Base-by-base conservation (phyloP, 1,140 invertebrate species). In the Helicoverpa zea region DNA sequence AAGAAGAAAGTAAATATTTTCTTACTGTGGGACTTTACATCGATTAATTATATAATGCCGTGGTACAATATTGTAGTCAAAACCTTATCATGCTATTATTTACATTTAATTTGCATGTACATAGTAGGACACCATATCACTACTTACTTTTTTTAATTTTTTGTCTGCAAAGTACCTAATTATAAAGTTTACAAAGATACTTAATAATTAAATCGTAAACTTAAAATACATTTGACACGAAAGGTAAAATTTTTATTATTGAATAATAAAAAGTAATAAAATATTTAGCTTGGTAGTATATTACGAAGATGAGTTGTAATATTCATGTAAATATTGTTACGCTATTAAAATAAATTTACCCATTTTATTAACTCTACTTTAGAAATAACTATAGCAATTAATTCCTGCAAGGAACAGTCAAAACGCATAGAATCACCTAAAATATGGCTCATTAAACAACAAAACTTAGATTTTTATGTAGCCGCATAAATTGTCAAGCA, bases 401-500 rank as follows among this genome's bases (percentile, higher is more conserved):
- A 30, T 47, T 10, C n/a, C 43, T 66, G 12, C 11, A 47, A 66
- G 63, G 30, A 16, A 11, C 14, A 43, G 35, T 16, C 63, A 52
- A 47, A 52, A 51, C 43, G 47, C 66, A 29, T 70, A 52, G 18
- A 29, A 70, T 14, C 66, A 13, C 18, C 49, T 70, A 70, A 51
- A 51, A 52, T 70, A 16, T 12, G 11, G 18, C 49, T 70, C 66
- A 52, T 70, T 70, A 70, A 70, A 29, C 29, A 16, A 49, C 29
- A 16, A 14, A 43, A 14, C 18, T 51, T 70, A 47, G 47, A 52
- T 29, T 52, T 70, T 70, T 51, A 70, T 52, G 66, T 29, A 18
- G 16, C 18, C 66, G 16, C 66, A 70, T 70, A 70, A 52, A 51
- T 70, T 70, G 43, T 68, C 49, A 18, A 12, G 16, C 66, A 70